A percentile compares a stretch with the other conserved stretches of the same genome.
Conservation (phyloP, 2,888 invertebrate species). For the Meiosimyza platycephala region DNA sequence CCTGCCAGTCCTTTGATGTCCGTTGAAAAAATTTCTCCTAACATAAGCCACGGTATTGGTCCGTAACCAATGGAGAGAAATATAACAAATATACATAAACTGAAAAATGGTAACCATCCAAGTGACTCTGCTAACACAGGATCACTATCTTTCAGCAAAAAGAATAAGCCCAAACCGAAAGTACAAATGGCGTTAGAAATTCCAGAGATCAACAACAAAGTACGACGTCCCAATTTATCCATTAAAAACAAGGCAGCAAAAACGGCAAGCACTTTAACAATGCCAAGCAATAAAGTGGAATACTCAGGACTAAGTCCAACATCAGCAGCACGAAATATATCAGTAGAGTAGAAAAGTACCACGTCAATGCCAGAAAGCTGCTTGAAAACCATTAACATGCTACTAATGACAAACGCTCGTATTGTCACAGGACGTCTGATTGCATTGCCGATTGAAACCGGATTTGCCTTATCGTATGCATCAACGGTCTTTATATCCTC, state of each 20-base stretch:
- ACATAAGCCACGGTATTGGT: conserved; percentile 82
- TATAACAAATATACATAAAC: conserved; percentile 81
- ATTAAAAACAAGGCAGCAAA: conserved; percentile 81
- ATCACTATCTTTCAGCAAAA: conserved; percentile 67
- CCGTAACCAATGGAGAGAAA: conserved; percentile 88
- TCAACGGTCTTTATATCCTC: conserved; percentile 71
- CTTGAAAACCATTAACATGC: conserved; percentile 89
- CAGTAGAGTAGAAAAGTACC: conserved; percentile 81
- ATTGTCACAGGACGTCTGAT: conserved; percentile 72
- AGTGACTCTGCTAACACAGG: conserved; percentile 68
- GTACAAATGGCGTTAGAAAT: conserved; percentile 77
- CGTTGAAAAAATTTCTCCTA: conserved; percentile 83
- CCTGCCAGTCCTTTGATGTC: conserved; percentile 82
- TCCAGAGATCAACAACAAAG: conserved; percentile 80
- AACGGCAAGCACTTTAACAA: conserved; percentile 78
- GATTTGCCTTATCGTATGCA: conserved; percentile 68
- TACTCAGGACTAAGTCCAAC: conserved; percentile 70
- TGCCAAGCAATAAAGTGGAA: conserved; percentile 84
- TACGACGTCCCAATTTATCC: conserved; percentile 83
- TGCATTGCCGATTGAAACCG: conserved; percentile 70
- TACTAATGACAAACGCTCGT: conserved; percentile 78
- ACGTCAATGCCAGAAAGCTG: conserved; percentile 88
- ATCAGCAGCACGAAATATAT: conserved; percentile 74
- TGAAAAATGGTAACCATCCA: conserved; percentile 80
- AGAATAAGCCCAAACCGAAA: conserved; percentile 79